Evolutionary conservation across 2,888 invertebrate genomes (phyloP).

Genomic region (Caradrina clavipalpis): DNA sequence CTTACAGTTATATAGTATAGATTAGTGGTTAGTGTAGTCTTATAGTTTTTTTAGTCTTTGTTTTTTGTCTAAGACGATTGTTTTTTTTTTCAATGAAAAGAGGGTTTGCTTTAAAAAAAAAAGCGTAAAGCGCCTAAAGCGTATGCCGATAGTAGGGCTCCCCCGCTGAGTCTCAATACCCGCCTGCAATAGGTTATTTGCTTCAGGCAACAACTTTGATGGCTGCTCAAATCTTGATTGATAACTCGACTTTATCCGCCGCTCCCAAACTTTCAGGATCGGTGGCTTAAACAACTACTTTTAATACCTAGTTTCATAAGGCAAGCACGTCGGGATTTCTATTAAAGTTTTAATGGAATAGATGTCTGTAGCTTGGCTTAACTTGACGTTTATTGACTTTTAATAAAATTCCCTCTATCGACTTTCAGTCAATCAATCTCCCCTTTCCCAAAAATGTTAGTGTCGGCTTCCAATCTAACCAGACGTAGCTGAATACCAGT

Average conservation of each 20-base stretch:
- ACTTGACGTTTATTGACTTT: no score
- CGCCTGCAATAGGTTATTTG: constrained; percentile 29
- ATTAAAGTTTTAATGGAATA: neutral
- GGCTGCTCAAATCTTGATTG: constrained; percentile 51
- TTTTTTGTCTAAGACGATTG: no score
- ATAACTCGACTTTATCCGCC: constrained; percentile 47
- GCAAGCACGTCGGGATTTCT: constrained; percentile 13
- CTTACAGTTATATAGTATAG: no score
- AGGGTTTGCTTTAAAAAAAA: no score
- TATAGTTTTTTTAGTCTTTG: no score
- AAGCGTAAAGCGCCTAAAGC: neutral
- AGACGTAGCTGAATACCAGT: no score
- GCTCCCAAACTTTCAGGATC: constrained; percentile 44
- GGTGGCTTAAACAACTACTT: constrained; percentile 38
- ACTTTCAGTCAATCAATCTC: no score
- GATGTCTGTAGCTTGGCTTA: neutral
- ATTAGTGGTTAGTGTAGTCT: no score
- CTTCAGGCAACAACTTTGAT: constrained; percentile 43
- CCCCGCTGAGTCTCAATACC: constrained; percentile 12
- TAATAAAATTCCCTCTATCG: no score
- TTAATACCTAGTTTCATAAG: constrained; percentile 17
- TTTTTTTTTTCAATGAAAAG: no score
- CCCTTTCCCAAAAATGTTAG: no score
- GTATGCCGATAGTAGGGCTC: constrained; percentile 23
- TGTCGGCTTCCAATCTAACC: no score